Conservation (phyloP, 2,113 vertebrate species). For the Chaetura pelagica region DNA sequence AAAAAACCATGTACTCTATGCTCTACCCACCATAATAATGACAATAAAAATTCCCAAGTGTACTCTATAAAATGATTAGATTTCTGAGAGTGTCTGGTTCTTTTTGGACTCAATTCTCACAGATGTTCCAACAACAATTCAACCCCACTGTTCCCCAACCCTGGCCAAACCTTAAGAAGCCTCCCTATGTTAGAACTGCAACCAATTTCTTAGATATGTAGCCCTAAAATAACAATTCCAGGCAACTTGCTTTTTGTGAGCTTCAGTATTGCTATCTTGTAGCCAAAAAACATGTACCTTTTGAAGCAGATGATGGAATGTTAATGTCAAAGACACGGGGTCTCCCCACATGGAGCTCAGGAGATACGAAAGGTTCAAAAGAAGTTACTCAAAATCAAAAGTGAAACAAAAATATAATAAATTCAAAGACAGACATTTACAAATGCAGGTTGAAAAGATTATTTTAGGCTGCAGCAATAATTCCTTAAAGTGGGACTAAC, state of each 20-base stretch:
- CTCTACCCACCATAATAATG: background rate
- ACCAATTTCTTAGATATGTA: conserved; percentile 26
- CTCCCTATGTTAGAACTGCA: background rate
- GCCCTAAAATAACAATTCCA: background rate
- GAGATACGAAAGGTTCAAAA: background rate
- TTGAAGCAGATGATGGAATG: background rate
- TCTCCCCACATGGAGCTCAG: background rate
- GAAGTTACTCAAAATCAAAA: background rate
- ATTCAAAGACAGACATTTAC: background rate
- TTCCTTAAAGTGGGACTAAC: background rate
- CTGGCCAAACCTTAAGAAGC: background rate
- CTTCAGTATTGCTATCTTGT: background rate
- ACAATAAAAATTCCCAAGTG: background rate
- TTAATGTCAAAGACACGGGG: background rate
- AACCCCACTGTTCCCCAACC: background rate
- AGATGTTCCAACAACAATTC: conserved; percentile 20
- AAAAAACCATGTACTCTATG: background rate
- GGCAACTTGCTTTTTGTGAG: background rate
- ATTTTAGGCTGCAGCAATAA: background rate
- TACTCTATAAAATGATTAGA: background rate
- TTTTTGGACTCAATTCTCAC: background rate
- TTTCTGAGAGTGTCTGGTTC: background rate
- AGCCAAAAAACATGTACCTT: background rate
- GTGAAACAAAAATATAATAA: background rate
- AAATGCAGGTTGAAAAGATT: background rate